Base-by-base conservation (phyloP, 2,888 invertebrate genomes). In the Cheilosia pagana region DNA sequence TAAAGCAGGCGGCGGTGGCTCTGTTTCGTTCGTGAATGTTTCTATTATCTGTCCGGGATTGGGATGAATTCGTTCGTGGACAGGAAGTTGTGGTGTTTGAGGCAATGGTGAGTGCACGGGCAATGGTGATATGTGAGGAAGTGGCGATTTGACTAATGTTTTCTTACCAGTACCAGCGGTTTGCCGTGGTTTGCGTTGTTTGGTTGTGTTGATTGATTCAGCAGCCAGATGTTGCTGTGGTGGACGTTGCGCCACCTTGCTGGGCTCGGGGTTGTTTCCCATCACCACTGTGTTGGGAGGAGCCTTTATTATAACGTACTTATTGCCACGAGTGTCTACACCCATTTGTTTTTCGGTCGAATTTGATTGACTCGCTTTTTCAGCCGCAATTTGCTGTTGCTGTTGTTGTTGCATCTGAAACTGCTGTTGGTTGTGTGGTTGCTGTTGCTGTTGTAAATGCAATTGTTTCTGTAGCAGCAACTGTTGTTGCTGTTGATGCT, bases 321-420 rank as follows among this genome's bases (percentile, higher is more conserved):
- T 89, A 93, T 93, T 78, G 91, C 92, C 88, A 88, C 91, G 52
- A 88, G 89, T 86, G 75, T 89, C 88, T 23, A 88, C 63, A 4
- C 88, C 88, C 52, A 88, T 88, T 71, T 89, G 88, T 79, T 88
- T 88, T 10, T 87, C 87, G 2, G 62, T 45, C 0, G 55, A 21
- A 41, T 25, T 55, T 10, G 50, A 39, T 41, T 70, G 70, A 7
- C 23, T 50, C 12, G 6, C 12, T 23, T 50, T 50, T 50, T 23
- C 50, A 5, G 85, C 79, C 21, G 23, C 5, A 25, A 74, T 6
- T 43, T 68, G 79, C 59, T 63, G 87, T 43, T 67, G 85, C 10
- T 31, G n/a, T 25, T 39, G 57, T 19, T 23, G 79, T 12, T 71
- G 72, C 52, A 57, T 65, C 12, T 63, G 63, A 6, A 63, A 52